phyloP scores from a whole-genome alignment of 2,888 invertebrate species.

The Hydriomena furcata region DNA sequence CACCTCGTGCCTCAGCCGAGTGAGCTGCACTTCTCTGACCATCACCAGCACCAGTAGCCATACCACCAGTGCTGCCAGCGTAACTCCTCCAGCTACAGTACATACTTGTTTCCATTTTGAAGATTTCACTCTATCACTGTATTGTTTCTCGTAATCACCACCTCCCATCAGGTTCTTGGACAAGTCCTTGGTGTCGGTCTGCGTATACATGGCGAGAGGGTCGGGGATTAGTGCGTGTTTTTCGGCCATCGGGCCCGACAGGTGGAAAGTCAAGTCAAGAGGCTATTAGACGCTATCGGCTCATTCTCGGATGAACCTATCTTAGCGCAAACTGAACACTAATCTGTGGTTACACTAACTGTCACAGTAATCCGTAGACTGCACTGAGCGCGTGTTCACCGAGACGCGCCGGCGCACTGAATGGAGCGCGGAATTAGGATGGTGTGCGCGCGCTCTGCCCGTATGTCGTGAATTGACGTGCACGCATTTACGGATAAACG shows the following conservation, averaged over 20 bases:
- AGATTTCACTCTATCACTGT: slow-evolving; percentile 54
- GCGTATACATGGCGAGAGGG: slow-evolving; percentile 64
- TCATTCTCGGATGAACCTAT: slow-evolving; percentile 58
- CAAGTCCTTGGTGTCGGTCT: slow-evolving; percentile 67
- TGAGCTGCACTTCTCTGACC: slow-evolving; percentile 65
- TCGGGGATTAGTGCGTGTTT: slow-evolving; percentile 69
- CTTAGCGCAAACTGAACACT: slow-evolving; percentile 7
- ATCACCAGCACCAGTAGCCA: slow-evolving; percentile 66
- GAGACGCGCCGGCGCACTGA: slow-evolving; percentile 46
- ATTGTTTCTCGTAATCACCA: slow-evolving; percentile 73
- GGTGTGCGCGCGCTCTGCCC: slow-evolving; percentile 31
- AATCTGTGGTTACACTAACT: slow-evolving; percentile 4
- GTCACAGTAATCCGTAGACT: neutral
- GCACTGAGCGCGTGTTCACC: slow-evolving; percentile 49
- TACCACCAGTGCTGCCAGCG: slow-evolving; percentile 43
- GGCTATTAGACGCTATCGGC: slow-evolving; percentile 59
- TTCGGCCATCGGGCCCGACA: slow-evolving; percentile 62
- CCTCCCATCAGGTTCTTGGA: slow-evolving; percentile 76
- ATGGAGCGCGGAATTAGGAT: slow-evolving; percentile 38
- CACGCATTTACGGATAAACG: slow-evolving; percentile 24
- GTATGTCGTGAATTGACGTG: slow-evolving; percentile 38
- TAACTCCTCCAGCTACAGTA: slow-evolving; percentile 44
- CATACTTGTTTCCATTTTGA: slow-evolving; percentile 52
- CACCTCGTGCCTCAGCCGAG: slow-evolving; percentile 61
- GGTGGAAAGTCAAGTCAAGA: slow-evolving; percentile 42